These are phyloP conservation scores for Ochropacha duplaris DNA, from an alignment of 2,888 invertebrate species.

Conservation along the genomic window DNA sequence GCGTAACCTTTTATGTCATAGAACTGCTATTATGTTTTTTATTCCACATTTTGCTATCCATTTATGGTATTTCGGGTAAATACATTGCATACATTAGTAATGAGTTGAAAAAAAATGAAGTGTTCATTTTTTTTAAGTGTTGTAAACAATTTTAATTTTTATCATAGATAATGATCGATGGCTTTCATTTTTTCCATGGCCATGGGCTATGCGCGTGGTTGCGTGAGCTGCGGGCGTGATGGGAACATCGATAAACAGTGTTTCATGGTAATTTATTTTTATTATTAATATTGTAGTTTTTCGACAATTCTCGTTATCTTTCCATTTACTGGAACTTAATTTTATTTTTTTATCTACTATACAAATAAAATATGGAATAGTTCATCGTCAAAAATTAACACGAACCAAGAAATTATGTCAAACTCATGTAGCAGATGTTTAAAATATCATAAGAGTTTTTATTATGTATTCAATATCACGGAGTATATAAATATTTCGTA, in stretches of 20 bases:
- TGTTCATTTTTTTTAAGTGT: slow-evolving; percentile 17
- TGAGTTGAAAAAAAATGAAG: slow-evolving; percentile 11
- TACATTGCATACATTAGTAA: neutral
- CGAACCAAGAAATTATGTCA: no score
- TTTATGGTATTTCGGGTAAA: slow-evolving; percentile 26
- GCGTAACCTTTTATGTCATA: slow-evolving; percentile 60
- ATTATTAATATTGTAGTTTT: slow-evolving; percentile 34
- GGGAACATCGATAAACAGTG: slow-evolving; percentile 50
- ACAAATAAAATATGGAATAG: no score
- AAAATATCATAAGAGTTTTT: neutral
- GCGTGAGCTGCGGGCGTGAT: slow-evolving; percentile 51
- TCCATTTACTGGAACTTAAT: slow-evolving; percentile 19
- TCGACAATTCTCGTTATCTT: slow-evolving; percentile 38
- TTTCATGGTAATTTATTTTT: slow-evolving; percentile 48
- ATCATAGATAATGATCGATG: slow-evolving; percentile 62
- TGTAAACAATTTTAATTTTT: slow-evolving; percentile 44
- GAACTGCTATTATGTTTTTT: slow-evolving; percentile 10
- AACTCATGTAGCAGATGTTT: neutral
- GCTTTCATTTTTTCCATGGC: slow-evolving; percentile 57
- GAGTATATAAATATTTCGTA: neutral
- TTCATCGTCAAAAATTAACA: no score
- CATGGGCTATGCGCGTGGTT: slow-evolving; percentile 46
- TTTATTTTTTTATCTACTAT: neutral
- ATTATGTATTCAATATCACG: neutral
- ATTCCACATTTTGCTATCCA: slow-evolving; percentile 18